Base-by-base conservation (phyloP, 2,113 vertebrate species). In the Rhinolophus sinicus region DNA sequence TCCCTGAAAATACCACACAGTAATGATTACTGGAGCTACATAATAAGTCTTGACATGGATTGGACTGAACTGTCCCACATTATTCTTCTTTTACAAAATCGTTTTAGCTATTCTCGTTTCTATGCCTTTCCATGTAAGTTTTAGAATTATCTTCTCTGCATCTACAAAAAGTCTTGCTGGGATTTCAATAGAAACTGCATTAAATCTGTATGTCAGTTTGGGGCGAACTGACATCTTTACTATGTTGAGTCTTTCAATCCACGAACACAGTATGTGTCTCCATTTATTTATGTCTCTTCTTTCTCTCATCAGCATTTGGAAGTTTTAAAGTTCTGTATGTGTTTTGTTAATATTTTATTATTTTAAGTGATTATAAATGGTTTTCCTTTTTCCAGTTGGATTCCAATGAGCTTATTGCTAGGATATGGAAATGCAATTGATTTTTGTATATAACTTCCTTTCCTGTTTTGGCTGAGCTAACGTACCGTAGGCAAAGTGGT, bases 131-230 rank as follows among this genome's bases (percentile, higher is more conserved):
- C 35, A 90, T 56, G 64, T 10, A 60, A 13, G 28, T 58, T 91
- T 76, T 91, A 82, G 69, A 70, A 93, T 83, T 90, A 90, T 82
- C 10, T 89, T 82, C 35, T 64, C 44, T 82, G 30, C 13, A 67
- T 12, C 26, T 67, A 73, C 40, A 67, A 75, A 82, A 38, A 18
- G 6, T 64, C 40, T 85, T 95, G 54, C 50, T 73, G 26, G 22
- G 28, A 44, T 96, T 93, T 67, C 90, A 13, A 90, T 13, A 80
- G 54, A 19, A 58, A 90, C 12, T 86, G 16, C 50, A 52, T 78
- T 78, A 78, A 73, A 38, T 64, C 33, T 92, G 28, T 72, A 24
- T 67, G 35, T 80, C 26, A 44, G 1, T 67, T 21, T 47, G 24
- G 22, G 62, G n/a, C 7, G 22, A 77, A 83, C 0, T 33, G 28